Evolutionary conservation across 2,797 vertebrate species (phyloP).

Genomic region (Coilia nasus): DNA sequence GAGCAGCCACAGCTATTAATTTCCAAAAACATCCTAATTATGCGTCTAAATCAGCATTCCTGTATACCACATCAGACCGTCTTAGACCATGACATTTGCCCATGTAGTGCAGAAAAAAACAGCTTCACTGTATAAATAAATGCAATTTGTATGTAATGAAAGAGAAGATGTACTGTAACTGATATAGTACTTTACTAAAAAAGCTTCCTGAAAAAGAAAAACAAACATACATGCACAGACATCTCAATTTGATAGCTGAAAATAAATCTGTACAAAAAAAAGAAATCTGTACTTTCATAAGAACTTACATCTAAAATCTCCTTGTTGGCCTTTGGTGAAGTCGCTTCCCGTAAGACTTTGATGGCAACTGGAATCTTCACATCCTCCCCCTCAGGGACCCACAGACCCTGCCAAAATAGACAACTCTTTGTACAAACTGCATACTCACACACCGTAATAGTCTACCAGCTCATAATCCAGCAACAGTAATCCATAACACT

Average conservation of each 20-base stretch:
- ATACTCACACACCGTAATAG: background rate
- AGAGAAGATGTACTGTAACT: too few relatives aligned
- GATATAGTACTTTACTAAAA: too few relatives aligned
- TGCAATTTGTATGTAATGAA: too few relatives aligned
- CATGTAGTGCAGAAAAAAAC: too few relatives aligned
- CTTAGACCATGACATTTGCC: too few relatives aligned
- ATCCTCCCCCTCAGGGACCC: conserved; percentile 98
- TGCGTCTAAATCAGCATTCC: too few relatives aligned
- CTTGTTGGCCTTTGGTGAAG: conserved; percentile 96
- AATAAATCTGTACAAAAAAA: too few relatives aligned
- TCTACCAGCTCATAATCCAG: background rate
- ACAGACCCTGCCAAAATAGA: conserved; percentile 82
- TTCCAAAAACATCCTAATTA: background rate
- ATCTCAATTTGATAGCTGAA: too few relatives aligned
- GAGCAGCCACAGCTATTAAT: background rate
- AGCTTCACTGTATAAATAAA: too few relatives aligned
- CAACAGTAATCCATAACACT: background rate
- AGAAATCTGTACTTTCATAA: background rate
- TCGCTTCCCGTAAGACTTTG: conserved; percentile 95
- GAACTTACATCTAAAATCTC: conserved; percentile 95
- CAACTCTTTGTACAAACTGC: background rate
- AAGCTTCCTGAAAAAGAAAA: too few relatives aligned
- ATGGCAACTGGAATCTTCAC: conserved; percentile 99
- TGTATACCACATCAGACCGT: too few relatives aligned
- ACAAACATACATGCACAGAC: too few relatives aligned